Evolutionary conservation across 64 coral and sea anemone species (phyloP), one percentile per base, ranked within the genome.

Genomic region (Astreopora myriophthalma): DNA sequence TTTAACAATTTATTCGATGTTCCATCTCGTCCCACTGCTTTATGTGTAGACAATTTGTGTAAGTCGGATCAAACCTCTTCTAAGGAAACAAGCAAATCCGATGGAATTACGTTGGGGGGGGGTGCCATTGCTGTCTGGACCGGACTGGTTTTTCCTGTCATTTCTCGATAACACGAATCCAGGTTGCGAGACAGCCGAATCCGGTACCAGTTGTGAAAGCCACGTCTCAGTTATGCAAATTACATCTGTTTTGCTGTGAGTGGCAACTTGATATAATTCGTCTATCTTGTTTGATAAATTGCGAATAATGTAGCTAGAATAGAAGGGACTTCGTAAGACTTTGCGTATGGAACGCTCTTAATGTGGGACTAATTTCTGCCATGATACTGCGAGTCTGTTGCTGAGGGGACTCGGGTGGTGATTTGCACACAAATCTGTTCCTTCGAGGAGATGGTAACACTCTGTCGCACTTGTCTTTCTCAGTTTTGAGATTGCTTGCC

Each of bases 321-420:
- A 86, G 90, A 92, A 74, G 80, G 80, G 69, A 91, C 76, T 71
- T 82, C 65, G 46, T 91, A 91, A 44, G 88, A 81, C 39, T 82
- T 91, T 24, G 76, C 76, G 25, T 91, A 91, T 20, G 64, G 51
- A 34, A 91, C 89, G 70, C 76, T 70, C 65, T 46, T 46, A 11
- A 46, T 46, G 11, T 46, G 11, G 42, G 42, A 46, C 63, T 78
- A 51, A 67, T 79, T 79, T 37, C 46, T 62, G 52, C 74, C 34
- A 66, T 36, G 74, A 36, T 89, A 65, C 27, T 40, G 20, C 55
- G 55, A 89, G 25, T 28, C 46, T 74, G 6, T 86, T 67, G 34
- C 34, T 23, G 61, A 46, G 34, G 16, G 19, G n/a, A 44, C 34
- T 69, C 38, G 85, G 5, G 32, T 87, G 16, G 85, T 87, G 73